Conservation (phyloP, 2,888 invertebrate genomes). For the Dascillus cervinus region DNA sequence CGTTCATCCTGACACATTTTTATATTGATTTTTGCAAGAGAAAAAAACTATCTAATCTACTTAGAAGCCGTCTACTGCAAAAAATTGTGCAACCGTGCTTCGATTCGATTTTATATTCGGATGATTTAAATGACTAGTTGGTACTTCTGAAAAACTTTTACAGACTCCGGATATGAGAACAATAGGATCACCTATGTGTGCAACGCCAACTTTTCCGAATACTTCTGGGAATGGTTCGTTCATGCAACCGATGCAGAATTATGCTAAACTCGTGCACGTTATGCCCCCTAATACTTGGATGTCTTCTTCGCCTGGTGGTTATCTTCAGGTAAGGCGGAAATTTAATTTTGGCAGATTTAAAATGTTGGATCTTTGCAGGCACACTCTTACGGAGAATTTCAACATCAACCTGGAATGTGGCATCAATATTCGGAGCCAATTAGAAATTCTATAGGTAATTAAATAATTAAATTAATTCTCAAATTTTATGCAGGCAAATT, state of each 20-base stretch:
- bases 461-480: too few relatives aligned
- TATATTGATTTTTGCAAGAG: too few relatives aligned
- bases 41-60: too few relatives aligned
- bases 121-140: too few relatives aligned
- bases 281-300: slow-evolving; percentile 22
- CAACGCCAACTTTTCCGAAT: slow-evolving; percentile 30
- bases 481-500: slow-evolving; percentile 5
- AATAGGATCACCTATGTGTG: slow-evolving; percentile 30
- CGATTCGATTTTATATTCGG: too few relatives aligned
- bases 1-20: too few relatives aligned
- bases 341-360: slow-evolving; percentile 1
- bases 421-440: slow-evolving; percentile 30
- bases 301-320: slow-evolving; percentile 23
- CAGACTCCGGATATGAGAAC: slow-evolving; percentile 11
- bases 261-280: slow-evolving; percentile 30
- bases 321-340: slow-evolving; percentile 27
- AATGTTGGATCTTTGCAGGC: slow-evolving; percentile 1
- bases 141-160: too few relatives aligned
- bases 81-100: too few relatives aligned
- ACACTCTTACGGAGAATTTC: too few relatives aligned
- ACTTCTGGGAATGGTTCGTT: slow-evolving; percentile 27
- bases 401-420: slow-evolving; percentile 36
- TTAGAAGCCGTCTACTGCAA: too few relatives aligned
- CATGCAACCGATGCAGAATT: slow-evolving; percentile 29
- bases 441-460: slow-evolving; percentile 13